phyloP scores from a whole-genome alignment of 1,140 invertebrate species.

The Cherax quadricarinatus region DNA sequence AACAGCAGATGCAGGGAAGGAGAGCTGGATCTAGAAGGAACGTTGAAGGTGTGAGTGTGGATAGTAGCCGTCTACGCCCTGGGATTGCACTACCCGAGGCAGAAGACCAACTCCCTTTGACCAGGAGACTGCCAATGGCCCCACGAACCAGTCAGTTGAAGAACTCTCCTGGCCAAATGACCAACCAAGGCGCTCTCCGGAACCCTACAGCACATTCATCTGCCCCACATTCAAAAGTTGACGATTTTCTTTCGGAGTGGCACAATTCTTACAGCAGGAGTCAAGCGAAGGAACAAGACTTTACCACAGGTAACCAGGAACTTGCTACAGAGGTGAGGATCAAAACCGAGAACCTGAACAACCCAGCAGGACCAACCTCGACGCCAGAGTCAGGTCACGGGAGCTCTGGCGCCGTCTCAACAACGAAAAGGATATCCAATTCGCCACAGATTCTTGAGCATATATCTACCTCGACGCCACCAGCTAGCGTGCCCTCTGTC shows the following conservation, averaged over 20 bases:
- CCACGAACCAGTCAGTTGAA: not conserved
- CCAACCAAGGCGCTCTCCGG: not conserved
- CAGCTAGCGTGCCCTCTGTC: not conserved
- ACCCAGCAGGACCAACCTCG: not conserved
- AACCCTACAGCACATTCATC: not conserved
- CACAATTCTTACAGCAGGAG: slow-evolving; percentile 21
- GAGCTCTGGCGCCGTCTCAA: not conserved
- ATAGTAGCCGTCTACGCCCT: not conserved
- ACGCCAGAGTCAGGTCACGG: not conserved
- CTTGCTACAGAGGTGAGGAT: not conserved
- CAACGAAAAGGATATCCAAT: not conserved
- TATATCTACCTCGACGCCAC: not conserved
- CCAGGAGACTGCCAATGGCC: not conserved
- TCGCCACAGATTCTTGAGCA: not conserved
- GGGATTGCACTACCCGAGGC: not conserved
- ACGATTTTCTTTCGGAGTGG: not conserved
- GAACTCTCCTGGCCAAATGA: not conserved
- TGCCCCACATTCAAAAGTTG: not conserved
- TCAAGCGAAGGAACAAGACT: not conserved
- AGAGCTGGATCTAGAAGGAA: not conserved
- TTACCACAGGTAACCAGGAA: not conserved
- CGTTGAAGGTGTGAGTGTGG: not conserved
- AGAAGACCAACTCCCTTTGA: not conserved
- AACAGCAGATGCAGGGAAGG: slow-evolving; percentile 31
- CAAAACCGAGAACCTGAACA: not conserved